Evolutionary conservation across 2,113 vertebrate genomes (phyloP), one percentile per base, ranked within the genome.

Genomic region (Poicephalus meyeri): DNA sequence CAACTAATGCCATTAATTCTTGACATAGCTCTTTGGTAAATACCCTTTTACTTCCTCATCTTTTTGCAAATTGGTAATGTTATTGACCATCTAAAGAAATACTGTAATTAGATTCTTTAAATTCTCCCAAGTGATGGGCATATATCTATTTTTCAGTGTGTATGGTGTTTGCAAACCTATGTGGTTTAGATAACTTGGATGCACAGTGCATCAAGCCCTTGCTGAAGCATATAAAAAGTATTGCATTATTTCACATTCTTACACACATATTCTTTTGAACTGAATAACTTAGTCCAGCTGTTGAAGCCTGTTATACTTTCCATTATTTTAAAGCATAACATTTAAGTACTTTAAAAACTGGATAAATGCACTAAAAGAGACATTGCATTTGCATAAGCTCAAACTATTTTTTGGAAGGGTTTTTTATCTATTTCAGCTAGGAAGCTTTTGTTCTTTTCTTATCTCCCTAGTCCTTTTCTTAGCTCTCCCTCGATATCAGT

Each of bases 221-320:
- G 41, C 33, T 21, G 16, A 52, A 11, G 4, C 41, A 11, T 52
- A 69, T 71, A 68, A 89, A 58, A 46, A 90, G 29, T 11, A 8
- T 21, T 60, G 83, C 20, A 29, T 65, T 79, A 86, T 88, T 91
- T 92, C 49, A 88, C 2, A 2, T 39, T 74, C 66, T 91, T 39
- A 41, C 29, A 56, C 1, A 6, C 44, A 25, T 14, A 60, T 52
- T 69, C 56, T 76, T 92, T 81, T 56, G 64, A 94, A 88, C 46
- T 88, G 56, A 91, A 86, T 92, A 72, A 94, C 90, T 96, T 68
- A 95, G 52, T 79, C 52, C 35, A 80, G 23, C 28, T 44, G 11
- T 77, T 85, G 52, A 84, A 80, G 28, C 21, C 26, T 83, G 33
- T 90, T 91, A 84, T 69, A 55, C 29, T 90, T 77, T 68, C 42